Evolutionary conservation across 2,797 vertebrate genomes (phyloP).

Genomic region (Craterocephalus amniculus): DNA sequence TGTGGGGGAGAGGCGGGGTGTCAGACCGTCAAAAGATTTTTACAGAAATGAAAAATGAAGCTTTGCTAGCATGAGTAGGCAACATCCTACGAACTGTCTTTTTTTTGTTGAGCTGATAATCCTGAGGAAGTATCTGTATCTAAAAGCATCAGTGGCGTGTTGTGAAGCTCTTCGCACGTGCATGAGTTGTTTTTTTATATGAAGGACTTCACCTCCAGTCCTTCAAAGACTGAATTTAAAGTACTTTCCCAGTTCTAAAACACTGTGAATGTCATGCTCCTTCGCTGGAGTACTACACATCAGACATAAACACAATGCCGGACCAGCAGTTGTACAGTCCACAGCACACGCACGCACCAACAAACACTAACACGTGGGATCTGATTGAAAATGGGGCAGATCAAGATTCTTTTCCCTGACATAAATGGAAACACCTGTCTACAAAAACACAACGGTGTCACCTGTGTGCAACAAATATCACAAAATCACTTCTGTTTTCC

Average conservation of each 20-base stretch:
- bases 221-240: too few relatives aligned
- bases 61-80: neutral
- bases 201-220: too few relatives aligned
- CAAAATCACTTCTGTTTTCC: slow-evolving; percentile 18
- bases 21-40: too few relatives aligned
- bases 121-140: neutral
- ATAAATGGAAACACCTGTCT: neutral
- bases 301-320: slow-evolving; percentile 3
- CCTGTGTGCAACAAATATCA: slow-evolving; percentile 25
- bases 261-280: neutral
- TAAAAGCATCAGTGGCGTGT: neutral
- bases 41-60: slow-evolving; percentile 2
- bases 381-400: slow-evolving; percentile 4
- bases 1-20: too few relatives aligned
- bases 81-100: neutral
- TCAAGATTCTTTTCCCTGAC: neutral
- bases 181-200: too few relatives aligned
- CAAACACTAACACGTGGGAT: slow-evolving; percentile 9
- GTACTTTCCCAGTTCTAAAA: neutral
- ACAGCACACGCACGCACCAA: slow-evolving; percentile 7
- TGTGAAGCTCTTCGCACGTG: too few relatives aligned
- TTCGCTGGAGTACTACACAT: slow-evolving; percentile 18
- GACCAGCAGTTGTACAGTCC: slow-evolving; percentile 7
- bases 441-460: slow-evolving; percentile 3
- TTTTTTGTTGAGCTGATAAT: neutral